Conservation (phyloP, 2,888 invertebrate genomes). For the Myathropa florea region DNA sequence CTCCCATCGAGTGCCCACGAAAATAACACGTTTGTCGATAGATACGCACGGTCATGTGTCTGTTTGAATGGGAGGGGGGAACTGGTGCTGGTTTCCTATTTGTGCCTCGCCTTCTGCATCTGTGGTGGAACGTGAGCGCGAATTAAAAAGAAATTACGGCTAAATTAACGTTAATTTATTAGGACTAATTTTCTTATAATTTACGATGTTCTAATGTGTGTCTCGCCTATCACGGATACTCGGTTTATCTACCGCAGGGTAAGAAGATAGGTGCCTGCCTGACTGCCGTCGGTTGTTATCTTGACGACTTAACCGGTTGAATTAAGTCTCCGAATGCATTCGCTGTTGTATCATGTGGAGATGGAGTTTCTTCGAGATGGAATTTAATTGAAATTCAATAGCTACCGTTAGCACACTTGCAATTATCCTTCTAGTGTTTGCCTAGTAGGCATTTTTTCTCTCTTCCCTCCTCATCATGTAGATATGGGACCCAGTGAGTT, state of each 20-base stretch:
- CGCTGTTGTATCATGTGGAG: background rate
- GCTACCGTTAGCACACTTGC: constrained; percentile 54
- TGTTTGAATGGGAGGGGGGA: background rate
- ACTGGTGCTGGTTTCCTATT: background rate
- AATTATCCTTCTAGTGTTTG: constrained; percentile 40
- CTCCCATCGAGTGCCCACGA: constrained; percentile 18
- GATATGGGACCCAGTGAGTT: background rate
- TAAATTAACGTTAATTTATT: constrained; percentile 71
- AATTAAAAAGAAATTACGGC: constrained; percentile 71
- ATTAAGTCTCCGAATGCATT: constrained; percentile 40
- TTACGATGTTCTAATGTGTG: constrained; percentile 69
- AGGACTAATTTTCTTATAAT: constrained; percentile 69
- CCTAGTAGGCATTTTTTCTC: constrained; percentile 2
- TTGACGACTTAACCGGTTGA: constrained; percentile 55
- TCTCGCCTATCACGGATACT: constrained; percentile 57
- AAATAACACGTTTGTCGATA: constrained; percentile 55
- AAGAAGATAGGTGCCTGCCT: constrained; percentile 28
- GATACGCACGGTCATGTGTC: constrained; percentile 23
- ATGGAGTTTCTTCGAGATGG: constrained; percentile 6
- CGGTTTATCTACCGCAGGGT: constrained; percentile 37
- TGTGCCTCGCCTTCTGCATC: constrained; percentile 5
- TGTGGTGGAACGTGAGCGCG: constrained; percentile 56
- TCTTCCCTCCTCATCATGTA: background rate
- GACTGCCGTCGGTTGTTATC: constrained; percentile 14
- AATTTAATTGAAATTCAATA: constrained; percentile 66